Conservation (phyloP, 2,113 vertebrate genomes). For the Oplegnathus fasciatus region DNA sequence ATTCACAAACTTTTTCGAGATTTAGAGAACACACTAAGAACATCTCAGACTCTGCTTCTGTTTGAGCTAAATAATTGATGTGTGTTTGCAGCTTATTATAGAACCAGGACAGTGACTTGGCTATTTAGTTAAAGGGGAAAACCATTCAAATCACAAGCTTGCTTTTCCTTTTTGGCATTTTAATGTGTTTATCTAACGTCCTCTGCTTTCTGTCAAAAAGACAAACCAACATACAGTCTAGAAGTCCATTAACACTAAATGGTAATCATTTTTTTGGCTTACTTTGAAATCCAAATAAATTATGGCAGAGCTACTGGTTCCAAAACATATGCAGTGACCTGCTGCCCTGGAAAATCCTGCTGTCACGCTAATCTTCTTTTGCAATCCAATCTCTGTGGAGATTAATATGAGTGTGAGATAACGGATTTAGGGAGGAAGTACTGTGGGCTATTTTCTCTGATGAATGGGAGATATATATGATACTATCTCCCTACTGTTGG, state of each 20-base stretch:
- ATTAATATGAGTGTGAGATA: conserved; percentile 61
- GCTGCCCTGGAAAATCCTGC: conserved; percentile 55
- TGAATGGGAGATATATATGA: conserved; percentile 52
- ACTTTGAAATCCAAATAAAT: conserved; percentile 16
- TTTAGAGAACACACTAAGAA: conserved; percentile 43
- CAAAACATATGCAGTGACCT: conserved; percentile 46
- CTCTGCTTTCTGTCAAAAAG: conserved; percentile 7
- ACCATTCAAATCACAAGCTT: background rate
- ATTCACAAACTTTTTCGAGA: conserved; percentile 57
- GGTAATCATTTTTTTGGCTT: background rate
- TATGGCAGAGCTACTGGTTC: background rate
- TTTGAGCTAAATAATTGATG: conserved; percentile 58
- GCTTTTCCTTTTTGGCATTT: conserved; percentile 5
- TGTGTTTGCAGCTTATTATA: conserved; percentile 36
- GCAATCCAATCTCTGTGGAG: conserved; percentile 56
- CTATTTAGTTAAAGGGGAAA: conserved; percentile 11
- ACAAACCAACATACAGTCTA: background rate
- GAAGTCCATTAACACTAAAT: conserved; percentile 25
- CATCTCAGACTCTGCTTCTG: conserved; percentile 19
- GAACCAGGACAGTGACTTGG: background rate
- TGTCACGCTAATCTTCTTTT: conserved; percentile 67
- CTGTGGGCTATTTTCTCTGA: conserved; percentile 36
- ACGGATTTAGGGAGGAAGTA: conserved; percentile 47
- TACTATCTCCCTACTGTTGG: background rate
- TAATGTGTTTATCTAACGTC: conserved; percentile 21